These are phyloP conservation scores for Polyergus mexicanus DNA, from an alignment of 1,140 invertebrate genomes.

Conservation along the genomic window DNA sequence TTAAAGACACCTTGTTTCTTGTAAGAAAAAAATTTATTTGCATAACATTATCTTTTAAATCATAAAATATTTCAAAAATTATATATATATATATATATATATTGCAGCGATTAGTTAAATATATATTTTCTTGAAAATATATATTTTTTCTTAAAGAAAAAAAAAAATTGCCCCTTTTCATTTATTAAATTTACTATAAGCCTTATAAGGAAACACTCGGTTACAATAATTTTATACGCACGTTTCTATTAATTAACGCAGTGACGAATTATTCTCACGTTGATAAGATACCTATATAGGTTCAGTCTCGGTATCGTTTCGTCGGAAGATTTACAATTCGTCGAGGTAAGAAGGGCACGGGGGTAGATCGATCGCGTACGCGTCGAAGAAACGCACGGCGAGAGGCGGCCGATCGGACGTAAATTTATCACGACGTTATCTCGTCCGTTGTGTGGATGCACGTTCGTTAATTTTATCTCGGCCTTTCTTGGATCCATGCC, in stretches of 20 bases:
- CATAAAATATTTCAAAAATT: not conserved
- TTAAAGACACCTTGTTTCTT: constrained; percentile 23
- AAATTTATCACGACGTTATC: constrained; percentile 85
- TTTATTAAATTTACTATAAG: not conserved
- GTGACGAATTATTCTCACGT: not conserved
- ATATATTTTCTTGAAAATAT: not conserved
- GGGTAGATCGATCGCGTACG: constrained; percentile 74
- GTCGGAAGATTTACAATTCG: constrained; percentile 59
- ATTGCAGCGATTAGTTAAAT: not conserved
- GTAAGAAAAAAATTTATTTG: not conserved
- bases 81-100: not conserved
- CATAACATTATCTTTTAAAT: not conserved
- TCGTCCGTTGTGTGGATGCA: constrained; percentile 73
- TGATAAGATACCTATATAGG: constrained; percentile 12
- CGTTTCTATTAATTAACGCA: constrained; percentile 34
- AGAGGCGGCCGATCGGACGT: constrained; percentile 69
- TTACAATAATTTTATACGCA: not conserved
- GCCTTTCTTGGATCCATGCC: constrained; percentile 2
- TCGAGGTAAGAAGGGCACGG: constrained; percentile 64
- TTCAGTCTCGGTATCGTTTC: constrained; percentile 17
- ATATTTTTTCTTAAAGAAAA: not conserved
- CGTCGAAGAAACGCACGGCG: constrained; percentile 64
- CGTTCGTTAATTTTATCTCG: constrained; percentile 80
- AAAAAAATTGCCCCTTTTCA: not conserved
- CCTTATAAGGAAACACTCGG: not conserved